Percentiles rank a stretch among this genome's conserved stretches.
phyloP scores from a whole-genome alignment of 2,888 invertebrate genomes.

The Patella depressa region DNA sequence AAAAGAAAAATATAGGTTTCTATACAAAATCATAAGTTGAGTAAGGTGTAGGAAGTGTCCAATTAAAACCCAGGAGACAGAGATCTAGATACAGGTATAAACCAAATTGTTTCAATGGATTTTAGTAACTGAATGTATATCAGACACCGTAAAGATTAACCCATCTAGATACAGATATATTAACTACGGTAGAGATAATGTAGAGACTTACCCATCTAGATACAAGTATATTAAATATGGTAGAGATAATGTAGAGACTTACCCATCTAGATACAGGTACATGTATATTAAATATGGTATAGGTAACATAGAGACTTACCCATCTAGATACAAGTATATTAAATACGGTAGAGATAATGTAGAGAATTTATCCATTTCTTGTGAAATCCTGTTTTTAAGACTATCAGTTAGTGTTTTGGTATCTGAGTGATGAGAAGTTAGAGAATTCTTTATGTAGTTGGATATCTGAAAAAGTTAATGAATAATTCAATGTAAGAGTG shows the following conservation, averaged over 20 bases:
- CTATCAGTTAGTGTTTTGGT: slow-evolving; percentile 35
- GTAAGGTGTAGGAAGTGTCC: neutral
- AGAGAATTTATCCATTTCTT: slow-evolving; percentile 56
- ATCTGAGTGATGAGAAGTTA: slow-evolving; percentile 47
- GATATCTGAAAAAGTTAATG: slow-evolving; percentile 41
- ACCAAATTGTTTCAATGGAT: too few relatives aligned
- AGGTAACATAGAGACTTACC: slow-evolving; percentile 41
- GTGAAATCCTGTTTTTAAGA: slow-evolving; percentile 42
- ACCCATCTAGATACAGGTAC: slow-evolving; percentile 48
- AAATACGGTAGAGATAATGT: slow-evolving; percentile 53
- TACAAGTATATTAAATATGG: neutral
- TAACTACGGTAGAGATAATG: too few relatives aligned
- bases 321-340: slow-evolving; percentile 44
- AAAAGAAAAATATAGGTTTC: neutral
- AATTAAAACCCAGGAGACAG: too few relatives aligned
- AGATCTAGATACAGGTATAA: too few relatives aligned
- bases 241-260: slow-evolving; percentile 37
- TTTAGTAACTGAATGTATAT: too few relatives aligned
- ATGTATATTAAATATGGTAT: slow-evolving; percentile 42
- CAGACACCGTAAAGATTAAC: slow-evolving; percentile 38
- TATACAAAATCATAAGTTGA: neutral
- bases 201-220: too few relatives aligned
- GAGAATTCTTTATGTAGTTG: slow-evolving; percentile 49
- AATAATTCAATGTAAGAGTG: too few relatives aligned
- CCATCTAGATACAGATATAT: neutral